These are phyloP conservation scores for Mus musculus DNA, from an alignment of 2,113 vertebrate species.

Conservation along the genomic window GRCm39 chr6:84996501-84997000, in stretches of 20 bases:
- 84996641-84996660: slow-evolving; percentile 5
- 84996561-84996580: neutral
- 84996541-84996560: neutral
- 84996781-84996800: neutral
- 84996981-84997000: slow-evolving; percentile 86
- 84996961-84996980: slow-evolving; percentile 78
- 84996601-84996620: neutral
- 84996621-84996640: neutral
- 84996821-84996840: slow-evolving; percentile 58
- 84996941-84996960: slow-evolving; percentile 69
- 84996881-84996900: slow-evolving; percentile 79
- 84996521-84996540: neutral
- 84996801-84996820: neutral
- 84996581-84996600: slow-evolving; percentile 1
- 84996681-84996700: neutral
- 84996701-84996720: neutral
- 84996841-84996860: slow-evolving; percentile 73
- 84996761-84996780: neutral
- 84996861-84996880: slow-evolving; percentile 45
- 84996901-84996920: slow-evolving; percentile 80
- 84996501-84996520: neutral
- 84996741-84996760: neutral
- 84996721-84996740: neutral
- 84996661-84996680: slow-evolving; percentile 6
- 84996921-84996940: slow-evolving; percentile 69